Conservation (phyloP, 2,113 vertebrate species). For the Atractosteus spatula region DNA sequence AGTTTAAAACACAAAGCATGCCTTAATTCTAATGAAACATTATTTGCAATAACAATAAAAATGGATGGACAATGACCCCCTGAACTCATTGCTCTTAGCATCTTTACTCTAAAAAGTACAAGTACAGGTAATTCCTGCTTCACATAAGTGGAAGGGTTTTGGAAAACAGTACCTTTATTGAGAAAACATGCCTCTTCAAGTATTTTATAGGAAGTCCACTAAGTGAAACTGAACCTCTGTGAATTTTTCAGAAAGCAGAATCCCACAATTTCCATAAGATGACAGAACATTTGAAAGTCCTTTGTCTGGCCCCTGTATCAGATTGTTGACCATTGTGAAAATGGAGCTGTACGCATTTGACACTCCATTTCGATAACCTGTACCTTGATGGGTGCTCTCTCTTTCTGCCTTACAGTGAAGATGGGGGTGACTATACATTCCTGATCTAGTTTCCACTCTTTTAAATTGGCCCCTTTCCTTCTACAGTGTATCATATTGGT, state of each 20-base stretch:
- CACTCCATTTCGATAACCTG: neutral
- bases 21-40: too few species aligned
- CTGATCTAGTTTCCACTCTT: neutral
- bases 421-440: neutral
- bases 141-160: neutral
- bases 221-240: conserved; percentile 16
- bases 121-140: neutral
- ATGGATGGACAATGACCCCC: too few species aligned
- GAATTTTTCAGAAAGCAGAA: neutral
- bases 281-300: neutral
- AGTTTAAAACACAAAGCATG: too few species aligned
- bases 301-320: neutral
- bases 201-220: neutral
- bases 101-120: neutral
- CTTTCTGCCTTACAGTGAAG: neutral
- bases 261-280: conserved; percentile 3
- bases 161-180: neutral
- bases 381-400: neutral
- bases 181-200: neutral
- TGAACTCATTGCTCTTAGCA: neutral
- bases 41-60: too few species aligned
- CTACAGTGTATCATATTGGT: neutral
- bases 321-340: neutral
- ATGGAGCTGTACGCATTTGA: neutral
- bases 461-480: neutral